Conservation (phyloP, 30 jellyfish, hydroid and myxozoan genomes). For the Pelagia noctiluca region DNA sequence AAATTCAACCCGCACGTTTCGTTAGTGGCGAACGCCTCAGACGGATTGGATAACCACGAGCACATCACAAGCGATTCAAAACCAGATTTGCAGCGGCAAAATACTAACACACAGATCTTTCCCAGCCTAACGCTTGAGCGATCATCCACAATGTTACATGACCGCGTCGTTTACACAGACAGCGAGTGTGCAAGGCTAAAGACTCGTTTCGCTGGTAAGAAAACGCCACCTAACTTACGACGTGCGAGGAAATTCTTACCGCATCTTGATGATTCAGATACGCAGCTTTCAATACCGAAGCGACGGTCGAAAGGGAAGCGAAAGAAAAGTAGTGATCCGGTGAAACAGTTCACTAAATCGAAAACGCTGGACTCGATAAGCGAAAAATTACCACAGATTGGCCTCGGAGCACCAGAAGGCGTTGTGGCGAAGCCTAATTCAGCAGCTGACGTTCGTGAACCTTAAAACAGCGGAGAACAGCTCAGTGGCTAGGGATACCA, state of each 20-base stretch:
- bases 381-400: too few relatives aligned
- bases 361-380: too few relatives aligned
- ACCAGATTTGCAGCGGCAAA: too few relatives aligned
- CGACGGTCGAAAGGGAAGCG: slow-evolving; percentile 23
- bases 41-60: too few relatives aligned
- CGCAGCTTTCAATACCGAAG: slow-evolving; percentile 13
- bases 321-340: neutral
- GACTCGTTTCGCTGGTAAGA: slow-evolving; percentile 68
- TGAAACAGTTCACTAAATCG: neutral
- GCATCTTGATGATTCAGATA: slow-evolving; percentile 25
- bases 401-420: too few relatives aligned
- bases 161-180: slow-evolving; percentile 62
- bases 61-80: too few relatives aligned
- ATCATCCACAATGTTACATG: slow-evolving; percentile 25
- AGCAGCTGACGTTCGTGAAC: too few relatives aligned
- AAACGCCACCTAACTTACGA: slow-evolving; percentile 57
- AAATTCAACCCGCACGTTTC: too few relatives aligned
- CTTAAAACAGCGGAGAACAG: too few relatives aligned
- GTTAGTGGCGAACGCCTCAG: too few relatives aligned
- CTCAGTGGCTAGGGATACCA: too few relatives aligned
- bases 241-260: slow-evolving; percentile 57
- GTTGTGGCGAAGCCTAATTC: too few relatives aligned
- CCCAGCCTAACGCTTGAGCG: neutral
- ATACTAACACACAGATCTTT: neutral
- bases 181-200: slow-evolving; percentile 63